These are phyloP conservation scores for Labeo catla DNA, from an alignment of 2,113 vertebrate genomes.

Conservation along the genomic window DNA sequence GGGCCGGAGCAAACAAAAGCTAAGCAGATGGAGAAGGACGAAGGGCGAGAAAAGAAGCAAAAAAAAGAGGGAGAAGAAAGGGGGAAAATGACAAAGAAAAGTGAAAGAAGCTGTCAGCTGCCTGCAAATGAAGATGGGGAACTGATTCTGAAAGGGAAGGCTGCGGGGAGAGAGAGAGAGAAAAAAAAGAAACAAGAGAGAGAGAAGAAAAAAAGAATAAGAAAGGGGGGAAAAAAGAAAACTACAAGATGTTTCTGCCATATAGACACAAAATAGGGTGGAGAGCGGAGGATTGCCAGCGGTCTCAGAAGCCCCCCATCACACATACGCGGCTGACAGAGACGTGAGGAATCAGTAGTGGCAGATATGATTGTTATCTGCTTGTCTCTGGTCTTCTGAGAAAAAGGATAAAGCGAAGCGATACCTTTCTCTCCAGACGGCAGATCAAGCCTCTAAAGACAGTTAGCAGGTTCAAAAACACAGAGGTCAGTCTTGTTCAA, in stretches of 20 bases:
- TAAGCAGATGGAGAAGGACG: constrained; percentile 96
- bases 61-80: constrained; percentile 79
- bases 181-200: constrained; percentile 34
- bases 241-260: constrained; percentile 75
- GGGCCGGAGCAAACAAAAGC: constrained; percentile 98
- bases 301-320: constrained; percentile 48
- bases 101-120: constrained; percentile 97
- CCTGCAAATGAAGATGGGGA: constrained; percentile 89
- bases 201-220: constrained; percentile 60
- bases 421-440: constrained; percentile 73
- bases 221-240: constrained; percentile 70
- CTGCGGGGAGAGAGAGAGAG: constrained; percentile 59
- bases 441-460: constrained; percentile 64
- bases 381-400: constrained; percentile 63
- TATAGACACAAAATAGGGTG: constrained; percentile 75
- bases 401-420: constrained; percentile 70
- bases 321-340: constrained; percentile 55
- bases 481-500: constrained; percentile 57
- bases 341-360: constrained; percentile 78
- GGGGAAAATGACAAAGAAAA: constrained; percentile 86
- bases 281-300: constrained; percentile 61
- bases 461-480: constrained; percentile 54
- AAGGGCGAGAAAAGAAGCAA: constrained; percentile 76
- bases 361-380: constrained; percentile 80
- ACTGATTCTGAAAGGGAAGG: constrained; percentile 71